Percentiles rank a stretch among this genome's conserved stretches.
Conservation (phyloP, 1,140 invertebrate species). For the Acromyrmex echinatior region DNA sequence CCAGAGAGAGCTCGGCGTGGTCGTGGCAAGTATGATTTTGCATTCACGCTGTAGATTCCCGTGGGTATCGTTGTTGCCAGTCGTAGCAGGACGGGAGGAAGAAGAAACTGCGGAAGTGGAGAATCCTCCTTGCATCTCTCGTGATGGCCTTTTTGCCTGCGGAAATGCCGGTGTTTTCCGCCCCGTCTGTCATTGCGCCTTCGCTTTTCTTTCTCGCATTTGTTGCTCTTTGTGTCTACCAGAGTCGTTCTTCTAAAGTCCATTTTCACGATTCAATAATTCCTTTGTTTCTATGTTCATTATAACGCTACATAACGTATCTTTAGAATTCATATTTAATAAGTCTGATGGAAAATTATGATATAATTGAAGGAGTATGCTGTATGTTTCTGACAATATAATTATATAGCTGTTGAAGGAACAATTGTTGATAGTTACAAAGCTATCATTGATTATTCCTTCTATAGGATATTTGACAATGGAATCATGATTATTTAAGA, state of each 20-base stretch:
- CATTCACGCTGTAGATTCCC: slow-evolving; percentile 45
- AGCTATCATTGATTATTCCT: not conserved
- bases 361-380: not conserved
- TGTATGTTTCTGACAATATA: too few relatives aligned
- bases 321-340: not conserved
- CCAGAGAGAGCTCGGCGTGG: slow-evolving; percentile 41
- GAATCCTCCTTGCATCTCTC: slow-evolving; percentile 18
- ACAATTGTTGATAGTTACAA: not conserved
- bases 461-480: not conserved
- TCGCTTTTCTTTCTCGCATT: not conserved
- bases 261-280: slow-evolving; percentile 15
- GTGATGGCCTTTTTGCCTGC: slow-evolving; percentile 3
- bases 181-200: slow-evolving; percentile 13
- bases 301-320: not conserved
- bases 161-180: slow-evolving; percentile 32
- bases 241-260: slow-evolving; percentile 5
- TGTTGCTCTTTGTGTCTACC: slow-evolving; percentile 34
- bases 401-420: too few relatives aligned
- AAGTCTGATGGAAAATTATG: not conserved
- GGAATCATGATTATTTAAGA: not conserved
- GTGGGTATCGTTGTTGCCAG: slow-evolving; percentile 42
- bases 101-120: slow-evolving; percentile 35
- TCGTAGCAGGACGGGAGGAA: not conserved
- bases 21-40: slow-evolving; percentile 60
- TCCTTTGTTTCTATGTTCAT: not conserved